Evolutionary conservation across 2,888 invertebrate species (phyloP), one percentile per base, ranked within the genome.

Genomic region (Pyralis farinalis): DNA sequence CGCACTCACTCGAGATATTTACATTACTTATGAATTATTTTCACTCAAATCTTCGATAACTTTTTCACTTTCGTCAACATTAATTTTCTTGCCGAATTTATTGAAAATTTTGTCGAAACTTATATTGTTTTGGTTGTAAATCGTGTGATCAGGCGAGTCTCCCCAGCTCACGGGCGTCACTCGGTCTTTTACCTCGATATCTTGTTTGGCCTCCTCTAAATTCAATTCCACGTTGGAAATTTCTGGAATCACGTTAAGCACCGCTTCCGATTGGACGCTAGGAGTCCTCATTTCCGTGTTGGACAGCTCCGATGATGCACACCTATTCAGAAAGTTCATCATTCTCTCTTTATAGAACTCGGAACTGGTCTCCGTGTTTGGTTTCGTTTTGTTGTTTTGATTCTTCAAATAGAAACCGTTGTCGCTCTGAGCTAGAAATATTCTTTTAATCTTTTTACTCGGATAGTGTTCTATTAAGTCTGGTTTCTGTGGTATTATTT

Each of bases 381-480:
- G 71, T 78, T 80, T 90, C 40, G 47, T 74, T 71, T 76, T 91
- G 57, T 72, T 90, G 66, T 67, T 90, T 74, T 71, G 83, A 40
- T 83, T 78, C 55, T 83, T 84, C 9, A 86, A 58, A 56, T 84
- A 88, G 42, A 82, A 87, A 1, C 80, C 83, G 43, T 77, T 79
- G 37, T 85, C 82, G 41, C 73, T 78, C 45, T 85, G 83, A 1
- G 81, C 79, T 22, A 87, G 44, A 31, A 91, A 88, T 58, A 90
- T 90, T 40, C 84, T 86, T 39, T 90, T 90, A 9, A 91, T 80
- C 52, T 91, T 91, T 44, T 79, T 84, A 46, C 72, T 87, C 0
- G 91, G 90, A 46, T 91, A 90, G 50, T 91, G 86, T 12, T 90
- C 89, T 12, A 92, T 81, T 25, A 91, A 63, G 53, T 91, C 90